Conservation (phyloP, 2,113 vertebrate genomes). For the Diadophis punctatus region DNA sequence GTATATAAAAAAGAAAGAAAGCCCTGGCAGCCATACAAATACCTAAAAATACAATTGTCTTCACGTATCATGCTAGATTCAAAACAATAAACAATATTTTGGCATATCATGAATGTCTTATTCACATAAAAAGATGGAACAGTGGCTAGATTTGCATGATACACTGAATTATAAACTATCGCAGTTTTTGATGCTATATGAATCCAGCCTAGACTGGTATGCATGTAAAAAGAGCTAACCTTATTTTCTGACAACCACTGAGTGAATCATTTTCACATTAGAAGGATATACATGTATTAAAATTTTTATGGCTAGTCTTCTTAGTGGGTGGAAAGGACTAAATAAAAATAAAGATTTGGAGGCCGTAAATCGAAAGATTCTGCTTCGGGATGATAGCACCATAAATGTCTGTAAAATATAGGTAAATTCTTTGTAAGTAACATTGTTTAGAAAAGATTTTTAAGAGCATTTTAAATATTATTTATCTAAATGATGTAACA, state of each 20-base stretch:
- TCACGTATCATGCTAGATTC: not conserved
- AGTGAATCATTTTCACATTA: not conserved
- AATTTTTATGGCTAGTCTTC: constrained; percentile 87
- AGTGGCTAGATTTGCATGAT: not conserved
- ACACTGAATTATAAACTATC: not conserved
- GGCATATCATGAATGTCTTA: not conserved
- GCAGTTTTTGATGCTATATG: not conserved
- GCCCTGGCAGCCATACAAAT: not conserved
- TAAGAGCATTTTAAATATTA: not conserved
- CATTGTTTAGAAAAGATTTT: not conserved
- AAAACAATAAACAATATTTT: not conserved
- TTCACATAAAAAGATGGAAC: not conserved
- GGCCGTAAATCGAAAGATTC: constrained; percentile 92
- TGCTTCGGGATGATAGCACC: constrained; percentile 89
- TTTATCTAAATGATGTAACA: not conserved
- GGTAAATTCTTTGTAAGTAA: constrained; percentile 18
- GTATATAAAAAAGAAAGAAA: not conserved
- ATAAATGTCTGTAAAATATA: constrained; percentile 83
- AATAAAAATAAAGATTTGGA: constrained; percentile 85
- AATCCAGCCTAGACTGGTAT: not conserved
- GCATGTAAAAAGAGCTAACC: not conserved
- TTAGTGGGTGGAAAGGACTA: constrained; percentile 87
- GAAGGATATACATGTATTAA: constrained; percentile 96
- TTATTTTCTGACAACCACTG: not conserved
- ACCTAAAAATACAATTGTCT: not conserved